Base-by-base conservation (phyloP, 1,140 invertebrate genomes). In the Zelostemma sp. region DNA sequence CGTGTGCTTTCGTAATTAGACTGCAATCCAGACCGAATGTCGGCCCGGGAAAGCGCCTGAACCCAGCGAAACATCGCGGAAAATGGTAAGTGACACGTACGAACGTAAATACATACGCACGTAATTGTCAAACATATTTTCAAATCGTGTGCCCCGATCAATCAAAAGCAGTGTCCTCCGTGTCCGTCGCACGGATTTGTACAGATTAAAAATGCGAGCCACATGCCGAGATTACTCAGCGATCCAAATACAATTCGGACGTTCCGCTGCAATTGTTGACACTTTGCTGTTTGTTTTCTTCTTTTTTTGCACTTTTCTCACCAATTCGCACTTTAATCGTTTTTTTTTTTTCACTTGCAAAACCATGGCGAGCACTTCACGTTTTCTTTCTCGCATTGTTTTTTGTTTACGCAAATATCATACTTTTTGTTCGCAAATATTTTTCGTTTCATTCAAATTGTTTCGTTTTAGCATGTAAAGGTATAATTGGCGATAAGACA, bases 61-160 rank as follows among this genome's bases (percentile, higher is more conserved):
- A 46, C 48, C 40, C 9, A 58, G 53, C 47, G 65, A 62, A 25
- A 59, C 40, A 58, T 54, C 21, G 65, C 59, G 41, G 56, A 68
- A 62, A 68, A 68, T 68, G 66, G 66, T 62, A 59, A 68, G 66
- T 68, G 58, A 68, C 28, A 53, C 55, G 49, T 46, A n/a, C n/a
- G n/a, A n/a, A n/a, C n/a, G n/a, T n/a, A n/a, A n/a, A n/a, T n/a
- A n/a, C n/a, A n/a, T n/a, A n/a, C n/a, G n/a, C n/a, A n/a, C 48
- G 50, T 25, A 45, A 40, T 58, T 53, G 55, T 25, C 45, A 49
- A 68, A 62, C 59, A 62, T 58, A 68, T 62, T 68, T 61, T 45
- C 18, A 21, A 45, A 60, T 41, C 21, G 50, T 28, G 16, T 18
- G 16, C n/a, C 46, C 25, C 45, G 14, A 38, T 38, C 35, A 38